Percentiles rank a stretch among this genome's conserved stretches.
phyloP scores from a whole-genome alignment of 2,113 vertebrate genomes.

The Lanius collurio region DNA sequence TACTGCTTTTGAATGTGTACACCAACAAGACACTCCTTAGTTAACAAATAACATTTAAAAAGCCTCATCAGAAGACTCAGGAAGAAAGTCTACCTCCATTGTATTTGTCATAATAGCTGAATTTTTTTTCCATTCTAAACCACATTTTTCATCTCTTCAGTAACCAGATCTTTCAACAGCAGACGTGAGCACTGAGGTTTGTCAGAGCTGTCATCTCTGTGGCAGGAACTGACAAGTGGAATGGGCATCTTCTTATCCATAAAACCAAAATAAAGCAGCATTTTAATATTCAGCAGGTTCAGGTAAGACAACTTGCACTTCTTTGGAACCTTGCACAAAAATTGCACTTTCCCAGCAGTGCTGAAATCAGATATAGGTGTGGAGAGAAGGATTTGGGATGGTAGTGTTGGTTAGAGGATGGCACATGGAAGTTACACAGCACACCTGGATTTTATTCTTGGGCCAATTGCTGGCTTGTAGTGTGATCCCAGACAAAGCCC shows the following conservation, averaged over 20 bases:
- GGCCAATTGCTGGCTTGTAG: not conserved
- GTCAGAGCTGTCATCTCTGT: not conserved
- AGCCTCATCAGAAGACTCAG: not conserved
- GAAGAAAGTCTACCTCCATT: not conserved
- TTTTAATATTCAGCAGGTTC: not conserved
- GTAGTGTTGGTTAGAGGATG: not conserved
- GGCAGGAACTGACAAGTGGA: not conserved
- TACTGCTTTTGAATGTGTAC: not conserved
- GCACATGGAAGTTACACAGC: not conserved
- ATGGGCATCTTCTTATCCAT: not conserved
- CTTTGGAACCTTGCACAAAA: not conserved
- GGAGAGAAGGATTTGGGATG: not conserved
- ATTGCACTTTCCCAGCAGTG: not conserved
- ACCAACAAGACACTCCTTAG: not conserved
- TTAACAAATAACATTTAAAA: not conserved
- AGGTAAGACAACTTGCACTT: not conserved
- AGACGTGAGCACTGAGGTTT: not conserved
- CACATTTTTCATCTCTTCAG: not conserved
- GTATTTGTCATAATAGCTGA: not conserved
- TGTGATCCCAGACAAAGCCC: not conserved
- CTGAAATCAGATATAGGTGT: not conserved
- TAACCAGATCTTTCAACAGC: not conserved
- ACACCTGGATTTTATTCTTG: not conserved
- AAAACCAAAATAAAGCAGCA: not conserved
- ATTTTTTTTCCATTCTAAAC: not conserved